Conservation (phyloP, 1,140 invertebrate genomes). For the Drosophila bipectinata region DNA sequence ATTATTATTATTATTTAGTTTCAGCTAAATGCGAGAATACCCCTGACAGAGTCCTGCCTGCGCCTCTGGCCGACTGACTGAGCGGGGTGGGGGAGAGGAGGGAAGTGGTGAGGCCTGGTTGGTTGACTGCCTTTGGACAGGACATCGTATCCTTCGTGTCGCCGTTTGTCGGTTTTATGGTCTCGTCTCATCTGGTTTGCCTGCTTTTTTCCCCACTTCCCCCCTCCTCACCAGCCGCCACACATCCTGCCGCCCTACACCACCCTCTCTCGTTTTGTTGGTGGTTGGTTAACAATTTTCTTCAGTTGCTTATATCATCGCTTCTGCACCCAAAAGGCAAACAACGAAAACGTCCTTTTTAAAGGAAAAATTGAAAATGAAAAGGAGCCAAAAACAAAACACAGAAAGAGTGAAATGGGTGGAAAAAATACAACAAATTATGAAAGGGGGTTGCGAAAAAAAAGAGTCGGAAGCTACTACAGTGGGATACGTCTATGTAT, state of each 20-base stretch:
- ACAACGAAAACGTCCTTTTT: conserved; percentile 31
- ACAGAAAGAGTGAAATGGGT: conserved; percentile 8
- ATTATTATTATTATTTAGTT: too few species aligned
- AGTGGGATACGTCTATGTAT: background rate
- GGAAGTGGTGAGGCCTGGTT: conserved; percentile 5
- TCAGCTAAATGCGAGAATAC: too few species aligned
- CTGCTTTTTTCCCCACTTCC: background rate
- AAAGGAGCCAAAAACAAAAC: conserved; percentile 5
- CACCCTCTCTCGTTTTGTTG: background rate
- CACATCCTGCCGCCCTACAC: background rate
- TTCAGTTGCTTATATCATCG: conserved; percentile 27
- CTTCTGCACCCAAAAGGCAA: conserved; percentile 13
- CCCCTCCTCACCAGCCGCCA: background rate
- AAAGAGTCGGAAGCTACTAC: background rate
- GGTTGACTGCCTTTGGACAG: conserved; percentile 21
- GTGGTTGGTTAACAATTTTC: conserved; percentile 32
- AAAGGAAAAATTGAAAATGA: conserved; percentile 38
- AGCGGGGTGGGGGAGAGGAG: background rate
- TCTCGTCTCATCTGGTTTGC: conserved; percentile 43
- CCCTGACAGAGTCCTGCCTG: background rate
- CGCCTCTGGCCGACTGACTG: background rate
- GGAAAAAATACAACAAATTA: background rate
- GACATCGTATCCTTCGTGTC: conserved; percentile 44
- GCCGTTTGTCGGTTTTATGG: conserved; percentile 47
- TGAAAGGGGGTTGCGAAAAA: conserved; percentile 5